phyloP scores from a whole-genome alignment of 2,888 invertebrate species.

The Brachyptera risi region DNA sequence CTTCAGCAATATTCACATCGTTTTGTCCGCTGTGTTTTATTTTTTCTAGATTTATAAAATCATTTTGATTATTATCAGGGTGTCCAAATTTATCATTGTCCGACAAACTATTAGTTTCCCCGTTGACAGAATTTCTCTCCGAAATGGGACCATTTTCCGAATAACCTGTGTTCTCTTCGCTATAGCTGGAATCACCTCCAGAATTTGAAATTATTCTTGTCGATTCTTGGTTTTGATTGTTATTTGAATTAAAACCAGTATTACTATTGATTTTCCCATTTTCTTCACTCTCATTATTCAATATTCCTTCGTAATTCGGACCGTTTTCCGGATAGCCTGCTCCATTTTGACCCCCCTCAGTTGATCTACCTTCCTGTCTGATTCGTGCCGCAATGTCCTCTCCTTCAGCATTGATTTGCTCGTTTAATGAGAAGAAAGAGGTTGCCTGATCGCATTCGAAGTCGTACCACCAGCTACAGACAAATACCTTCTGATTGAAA shows the following conservation, averaged over 20 bases:
- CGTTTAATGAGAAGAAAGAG: constrained; percentile 40
- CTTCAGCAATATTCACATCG: background rate
- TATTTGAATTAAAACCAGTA: too few species aligned
- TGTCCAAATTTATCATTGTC: background rate
- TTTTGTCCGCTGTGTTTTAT: too few species aligned
- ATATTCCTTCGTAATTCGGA: background rate
- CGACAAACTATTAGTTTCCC: background rate
- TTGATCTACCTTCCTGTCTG: background rate
- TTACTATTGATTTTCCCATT: background rate
- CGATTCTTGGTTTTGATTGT: too few species aligned
- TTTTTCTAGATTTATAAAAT: too few species aligned
- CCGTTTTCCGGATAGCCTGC: background rate
- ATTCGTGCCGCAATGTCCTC: constrained; percentile 35
- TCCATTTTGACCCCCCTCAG: background rate
- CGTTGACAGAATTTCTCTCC: too few species aligned
- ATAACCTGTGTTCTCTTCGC: background rate
- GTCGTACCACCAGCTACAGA: constrained; percentile 56
- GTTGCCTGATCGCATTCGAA: constrained; percentile 46
- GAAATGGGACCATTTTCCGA: background rate
- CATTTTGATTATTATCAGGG: too few species aligned
- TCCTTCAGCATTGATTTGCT: constrained; percentile 36
- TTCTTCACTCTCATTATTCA: background rate
- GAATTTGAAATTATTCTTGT: too few species aligned
- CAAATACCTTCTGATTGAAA: constrained; percentile 52
- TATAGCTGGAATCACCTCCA: too few species aligned